A percentile compares a stretch with the other conserved stretches of the same genome.
Evolutionary conservation across 2,113 vertebrate species (phyloP).

Genomic region (Xenopus laevis): DNA sequence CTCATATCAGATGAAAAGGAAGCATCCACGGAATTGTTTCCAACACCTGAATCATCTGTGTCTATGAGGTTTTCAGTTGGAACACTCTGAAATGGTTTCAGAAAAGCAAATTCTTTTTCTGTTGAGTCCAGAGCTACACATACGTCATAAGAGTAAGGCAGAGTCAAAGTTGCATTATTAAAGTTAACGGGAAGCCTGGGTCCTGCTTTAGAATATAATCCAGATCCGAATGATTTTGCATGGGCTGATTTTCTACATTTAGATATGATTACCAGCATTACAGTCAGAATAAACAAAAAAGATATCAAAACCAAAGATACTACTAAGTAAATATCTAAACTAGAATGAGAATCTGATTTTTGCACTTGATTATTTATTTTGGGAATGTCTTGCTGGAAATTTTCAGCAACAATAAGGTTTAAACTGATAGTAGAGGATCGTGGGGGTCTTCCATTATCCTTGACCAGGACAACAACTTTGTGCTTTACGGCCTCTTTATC

Average conservation of each 20-base stretch:
- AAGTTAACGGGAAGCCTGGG: conserved; percentile 12
- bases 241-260: conserved; percentile 29
- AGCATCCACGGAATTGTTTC: background rate
- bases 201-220: conserved; percentile 32
- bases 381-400: conserved; percentile 50
- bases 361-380: conserved; percentile 36
- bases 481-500: conserved; percentile 54
- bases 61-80: conserved; percentile 23
- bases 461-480: conserved; percentile 48
- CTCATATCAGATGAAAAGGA: no score
- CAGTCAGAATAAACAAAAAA: conserved; percentile 64
- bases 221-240: conserved; percentile 22
- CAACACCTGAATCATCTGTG: conserved; percentile 28
- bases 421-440: conserved; percentile 53
- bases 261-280: conserved; percentile 57
- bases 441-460: conserved; percentile 51
- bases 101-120: conserved; percentile 35
- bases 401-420: conserved; percentile 54
- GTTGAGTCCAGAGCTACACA: conserved; percentile 26
- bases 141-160: conserved; percentile 27
- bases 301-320: conserved; percentile 63
- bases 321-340: conserved; percentile 62
- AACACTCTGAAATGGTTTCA: conserved; percentile 22
- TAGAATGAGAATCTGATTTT: conserved; percentile 51
- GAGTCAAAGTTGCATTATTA: conserved; percentile 19